Percentiles rank a stretch among this genome's conserved stretches.
Conservation (phyloP, 2,888 invertebrate genomes). For the Acanthosepion lycidas region DNA sequence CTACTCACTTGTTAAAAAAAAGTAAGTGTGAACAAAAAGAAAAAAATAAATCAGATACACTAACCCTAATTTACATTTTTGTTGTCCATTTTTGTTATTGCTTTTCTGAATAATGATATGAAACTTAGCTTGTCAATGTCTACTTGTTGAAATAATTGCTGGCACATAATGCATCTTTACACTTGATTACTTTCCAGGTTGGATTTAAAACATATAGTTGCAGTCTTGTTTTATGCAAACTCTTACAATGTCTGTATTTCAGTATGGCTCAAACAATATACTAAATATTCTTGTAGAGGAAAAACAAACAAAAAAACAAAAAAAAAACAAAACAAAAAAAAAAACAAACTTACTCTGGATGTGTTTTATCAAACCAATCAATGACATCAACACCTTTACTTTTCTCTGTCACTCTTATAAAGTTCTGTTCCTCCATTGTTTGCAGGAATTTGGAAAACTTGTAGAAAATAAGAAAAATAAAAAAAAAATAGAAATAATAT, state of each 20-base stretch:
- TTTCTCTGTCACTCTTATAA: conserved; percentile 75
- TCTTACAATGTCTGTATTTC: background rate
- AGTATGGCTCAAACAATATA: background rate
- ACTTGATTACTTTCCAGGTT: background rate
- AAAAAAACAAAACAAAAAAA: no score
- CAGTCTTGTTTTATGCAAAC: background rate
- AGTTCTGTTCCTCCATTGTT: conserved; percentile 82
- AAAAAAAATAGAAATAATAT: background rate
- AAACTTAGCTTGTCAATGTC: no score
- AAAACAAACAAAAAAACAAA: no score
- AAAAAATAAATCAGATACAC: no score
- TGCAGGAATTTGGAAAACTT: conserved; percentile 85
- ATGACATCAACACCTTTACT: conserved; percentile 89
- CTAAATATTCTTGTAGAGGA: background rate
- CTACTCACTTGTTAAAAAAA: no score
- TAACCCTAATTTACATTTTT: no score
- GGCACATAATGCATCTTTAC: no score
- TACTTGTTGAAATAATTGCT: no score
- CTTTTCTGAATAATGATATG: no score
- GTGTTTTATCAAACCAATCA: conserved; percentile 78
- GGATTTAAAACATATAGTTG: background rate
- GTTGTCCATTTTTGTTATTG: no score
- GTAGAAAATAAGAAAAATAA: conserved; percentile 48
- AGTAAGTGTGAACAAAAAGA: no score
- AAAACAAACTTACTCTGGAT: conserved; percentile 63